Evolutionary conservation across 2,888 invertebrate species (phyloP).

Genomic region (Drosophila falleni): DNA sequence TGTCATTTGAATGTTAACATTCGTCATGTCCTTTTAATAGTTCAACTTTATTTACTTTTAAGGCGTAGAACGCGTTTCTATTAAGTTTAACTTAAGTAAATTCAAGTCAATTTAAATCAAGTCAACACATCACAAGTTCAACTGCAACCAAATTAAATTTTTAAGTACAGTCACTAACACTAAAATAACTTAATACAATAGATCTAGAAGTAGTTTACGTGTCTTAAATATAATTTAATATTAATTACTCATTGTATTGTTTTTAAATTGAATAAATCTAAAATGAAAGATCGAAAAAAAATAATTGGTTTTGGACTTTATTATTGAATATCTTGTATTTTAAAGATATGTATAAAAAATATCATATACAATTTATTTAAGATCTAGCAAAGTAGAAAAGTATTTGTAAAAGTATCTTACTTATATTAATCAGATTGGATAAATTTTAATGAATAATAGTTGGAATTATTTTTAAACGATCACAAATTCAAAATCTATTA

Average conservation of each 20-base stretch:
- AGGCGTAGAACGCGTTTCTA: constrained; percentile 63
- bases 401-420: background rate
- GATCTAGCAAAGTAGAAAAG: too few relatives aligned
- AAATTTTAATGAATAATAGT: background rate
- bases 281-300: background rate
- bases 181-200: background rate
- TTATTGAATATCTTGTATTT: background rate
- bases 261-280: background rate
- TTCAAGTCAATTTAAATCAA: background rate
- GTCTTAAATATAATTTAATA: background rate
- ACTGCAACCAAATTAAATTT: background rate
- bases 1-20: background rate
- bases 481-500: background rate
- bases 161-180: background rate
- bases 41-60: constrained; percentile 17
- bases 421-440: background rate
- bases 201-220: background rate
- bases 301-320: background rate
- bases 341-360: too few relatives aligned
- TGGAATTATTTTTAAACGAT: background rate
- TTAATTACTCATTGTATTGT: background rate
- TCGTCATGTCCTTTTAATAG: constrained; percentile 15
- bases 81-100: background rate
- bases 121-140: background rate
- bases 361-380: too few relatives aligned